Evolutionary conservation across 1,140 invertebrate genomes (phyloP).

Genomic region (Drosophila yakuba): DNA sequence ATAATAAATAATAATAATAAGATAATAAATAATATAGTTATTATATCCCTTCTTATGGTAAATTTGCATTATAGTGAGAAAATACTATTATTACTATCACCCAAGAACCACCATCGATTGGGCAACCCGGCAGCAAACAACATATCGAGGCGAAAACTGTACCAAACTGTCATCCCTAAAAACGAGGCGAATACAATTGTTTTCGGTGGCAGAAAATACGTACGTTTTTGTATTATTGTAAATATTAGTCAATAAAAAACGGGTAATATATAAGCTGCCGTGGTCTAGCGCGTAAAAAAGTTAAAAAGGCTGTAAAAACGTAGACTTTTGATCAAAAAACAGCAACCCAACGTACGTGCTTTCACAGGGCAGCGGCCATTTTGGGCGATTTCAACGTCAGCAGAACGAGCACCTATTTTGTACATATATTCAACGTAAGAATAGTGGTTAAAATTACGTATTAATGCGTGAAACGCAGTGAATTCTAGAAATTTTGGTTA

Average conservation of each 20-base stretch:
- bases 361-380: slow-evolving; percentile 66
- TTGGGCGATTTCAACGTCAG: slow-evolving; percentile 76
- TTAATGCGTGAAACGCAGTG: not conserved
- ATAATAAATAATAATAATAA: too few species aligned
- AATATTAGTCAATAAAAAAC: slow-evolving; percentile 31
- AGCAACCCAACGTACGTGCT: slow-evolving; percentile 23
- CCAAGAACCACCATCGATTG: not conserved
- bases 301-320: not conserved
- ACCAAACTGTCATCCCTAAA: slow-evolving; percentile 25
- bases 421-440: slow-evolving; percentile 51
- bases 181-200: slow-evolving; percentile 56
- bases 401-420: slow-evolving; percentile 24
- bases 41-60: too few species aligned
- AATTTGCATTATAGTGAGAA: too few species aligned
- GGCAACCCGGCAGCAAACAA: not conserved
- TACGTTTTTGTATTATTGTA: slow-evolving; percentile 51
- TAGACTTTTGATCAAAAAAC: slow-evolving; percentile 14
- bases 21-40: too few species aligned
- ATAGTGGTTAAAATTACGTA: slow-evolving; percentile 3
- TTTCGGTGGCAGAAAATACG: slow-evolving; percentile 63
- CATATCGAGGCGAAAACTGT: slow-evolving; percentile 18
- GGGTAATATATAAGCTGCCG: not conserved
- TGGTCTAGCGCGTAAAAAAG: not conserved
- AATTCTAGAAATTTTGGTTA: not conserved
- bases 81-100: too few species aligned